Evolutionary conservation across 2,797 vertebrate species (phyloP), one percentile per base, ranked within the genome.

Genomic region (Malurus leucopterus): DNA sequence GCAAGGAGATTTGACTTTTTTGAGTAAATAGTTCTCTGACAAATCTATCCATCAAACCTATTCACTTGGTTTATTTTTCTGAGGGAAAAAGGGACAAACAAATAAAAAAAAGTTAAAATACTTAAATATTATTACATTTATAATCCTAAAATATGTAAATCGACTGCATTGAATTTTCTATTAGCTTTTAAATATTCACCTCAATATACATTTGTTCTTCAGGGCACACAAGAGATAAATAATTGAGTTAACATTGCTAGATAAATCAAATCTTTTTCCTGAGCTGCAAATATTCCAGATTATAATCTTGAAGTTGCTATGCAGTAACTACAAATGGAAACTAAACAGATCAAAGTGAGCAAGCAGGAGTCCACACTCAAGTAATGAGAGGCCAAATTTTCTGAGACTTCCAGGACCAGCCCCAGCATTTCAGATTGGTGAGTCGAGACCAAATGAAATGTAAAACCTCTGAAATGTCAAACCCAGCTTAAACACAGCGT

Each of bases 111-210:
- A 24, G 16, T 84, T 65, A 62, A 91, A 95, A 84, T 89, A 81
- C 49, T 94, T 94, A 87, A 85, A 94, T 92, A 90, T 78, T 74
- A 77, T 87, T 82, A 93, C 84, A 92, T 86, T 93, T 92, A 72
- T 75, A 67, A 30, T 80, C 58, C 59, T 78, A 61, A 90, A 87
- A 80, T 26, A 85, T 3, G n/a, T 84, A 84, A 86, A 86, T 91
- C 81, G 78, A 76, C 76, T 43, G 73, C 83, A 88, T 9, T 88
- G 58, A 58, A 57, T 88, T 86, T 88, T 88, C 92, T 86, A 61
- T 91, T 84, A 73, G 54, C 62, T 92, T 88, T 92, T 95, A 92
- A 92, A 94, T 83, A 92, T 82, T 76, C 86, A 90, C 75, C 79
- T 91, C 83, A 65, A 88, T 65, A 90, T 72, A 92, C 91, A 80